Conservation (phyloP, 2,797 vertebrate species). For the Sebastes nivosus region DNA sequence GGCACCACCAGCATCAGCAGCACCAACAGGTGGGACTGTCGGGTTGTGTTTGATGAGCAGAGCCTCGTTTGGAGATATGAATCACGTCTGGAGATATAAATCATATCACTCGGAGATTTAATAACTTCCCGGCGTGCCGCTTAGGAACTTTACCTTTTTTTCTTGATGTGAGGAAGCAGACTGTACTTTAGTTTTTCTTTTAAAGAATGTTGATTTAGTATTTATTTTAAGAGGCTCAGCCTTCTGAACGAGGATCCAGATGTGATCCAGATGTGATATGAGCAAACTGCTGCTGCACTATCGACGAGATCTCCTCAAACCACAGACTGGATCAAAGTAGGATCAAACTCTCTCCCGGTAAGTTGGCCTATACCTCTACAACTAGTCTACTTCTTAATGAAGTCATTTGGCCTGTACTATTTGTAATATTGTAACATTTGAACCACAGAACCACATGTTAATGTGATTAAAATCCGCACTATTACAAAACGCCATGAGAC, state of each 20-base stretch:
- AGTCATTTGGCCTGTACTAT: background rate
- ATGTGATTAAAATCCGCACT: constrained; percentile 19
- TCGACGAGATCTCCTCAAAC: background rate
- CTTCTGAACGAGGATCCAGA: background rate
- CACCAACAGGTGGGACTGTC: constrained; percentile 51
- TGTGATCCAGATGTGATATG: background rate
- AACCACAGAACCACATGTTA: background rate
- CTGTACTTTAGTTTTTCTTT: background rate
- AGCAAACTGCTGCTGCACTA: background rate
- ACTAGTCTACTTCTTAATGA: background rate
- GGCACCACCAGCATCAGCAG: background rate
- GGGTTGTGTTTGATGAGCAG: background rate
- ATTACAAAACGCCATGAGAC: background rate
- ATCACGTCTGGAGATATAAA: background rate
- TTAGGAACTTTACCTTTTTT: constrained; percentile 29
- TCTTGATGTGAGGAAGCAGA: background rate
- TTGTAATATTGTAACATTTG: background rate
- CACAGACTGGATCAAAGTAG: background rate
- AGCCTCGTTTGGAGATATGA: background rate
- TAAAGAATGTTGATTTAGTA: background rate
- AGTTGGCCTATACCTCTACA: background rate
- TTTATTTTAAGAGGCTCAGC: background rate
- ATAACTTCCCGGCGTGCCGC: constrained; percentile 9
- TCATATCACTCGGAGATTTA: background rate
- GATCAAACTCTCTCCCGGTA: background rate